Evolutionary conservation across 2,888 invertebrate species (phyloP), one percentile per base, ranked within the genome.

Genomic region (Pterostichus niger): DNA sequence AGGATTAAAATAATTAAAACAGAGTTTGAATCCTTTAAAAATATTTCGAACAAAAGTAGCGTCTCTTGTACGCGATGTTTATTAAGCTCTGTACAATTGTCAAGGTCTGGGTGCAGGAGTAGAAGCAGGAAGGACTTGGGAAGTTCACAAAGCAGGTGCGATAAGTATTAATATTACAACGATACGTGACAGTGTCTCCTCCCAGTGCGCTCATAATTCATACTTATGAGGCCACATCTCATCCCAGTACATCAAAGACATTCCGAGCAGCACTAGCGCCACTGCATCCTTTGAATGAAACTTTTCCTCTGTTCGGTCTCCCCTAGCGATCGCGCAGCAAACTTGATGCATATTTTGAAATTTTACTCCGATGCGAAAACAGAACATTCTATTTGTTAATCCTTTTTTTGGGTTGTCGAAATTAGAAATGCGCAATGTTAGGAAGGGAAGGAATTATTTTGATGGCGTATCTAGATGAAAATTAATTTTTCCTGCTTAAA

Each of bases 91-190:
- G 40, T 40, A 40, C 6, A 6, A 40, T 40, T 40, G 40, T 40
- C 40, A 0, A 6, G 2, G 40, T 6, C 40, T 3, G 7, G 40
- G 49, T 46, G 75, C 33, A 33, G 78, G 35, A 77, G 3, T n/a
- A 31, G 56, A 52, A 13, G 33, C 77, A 31, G 24, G 0, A 13
- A 17, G 59, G 24, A 59, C 17, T 24, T 31, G 11, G 64, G n/a
- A 64, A 64, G 64, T 64, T 64, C 31, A 40, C 31, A 79, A 78
- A 80, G 68, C 80, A 80, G 80, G 80, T 80, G 80, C 80, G 68
- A 80, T 80, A 80, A 68, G 68, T 80, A 80, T 80, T 80, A 80
- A 80, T 80, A 80, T 80, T 80, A 46, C 54, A 49, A 52, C 40
- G 68, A 68, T 54, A 44, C 68, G 80, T 80, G 80, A 68, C 64